Percentiles rank a stretch among this genome's conserved stretches.
Conservation (phyloP, 2,797 vertebrate species). For the Syngnathus rostellatus region DNA sequence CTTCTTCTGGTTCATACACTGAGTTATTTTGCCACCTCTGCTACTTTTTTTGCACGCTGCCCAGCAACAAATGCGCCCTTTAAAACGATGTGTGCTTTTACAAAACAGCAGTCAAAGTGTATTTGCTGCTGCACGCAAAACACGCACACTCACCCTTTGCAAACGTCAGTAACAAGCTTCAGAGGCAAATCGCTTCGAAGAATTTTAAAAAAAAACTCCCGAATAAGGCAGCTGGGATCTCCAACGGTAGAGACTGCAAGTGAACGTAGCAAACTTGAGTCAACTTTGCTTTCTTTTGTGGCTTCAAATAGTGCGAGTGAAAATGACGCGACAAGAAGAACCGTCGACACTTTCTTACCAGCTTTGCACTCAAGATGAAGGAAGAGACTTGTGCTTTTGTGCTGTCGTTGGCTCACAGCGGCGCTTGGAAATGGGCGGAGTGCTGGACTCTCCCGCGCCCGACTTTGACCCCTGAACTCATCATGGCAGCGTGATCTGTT, state of each 20-base stretch:
- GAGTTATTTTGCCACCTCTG: not conserved
- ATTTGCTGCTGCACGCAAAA: not conserved
- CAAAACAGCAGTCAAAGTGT: not conserved
- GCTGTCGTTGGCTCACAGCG: not conserved
- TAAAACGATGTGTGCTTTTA: not conserved
- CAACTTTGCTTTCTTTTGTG: not conserved
- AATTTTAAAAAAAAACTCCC: too few species aligned
- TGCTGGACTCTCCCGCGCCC: not conserved
- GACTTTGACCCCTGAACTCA: slow-evolving; percentile 1
- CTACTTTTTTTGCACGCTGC: slow-evolving; percentile 1
- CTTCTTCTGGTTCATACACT: not conserved
- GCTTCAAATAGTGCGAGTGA: too few species aligned
- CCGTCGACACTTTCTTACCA: not conserved
- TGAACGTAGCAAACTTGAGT: not conserved
- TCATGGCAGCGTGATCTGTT: not conserved
- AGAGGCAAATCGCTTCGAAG: not conserved
- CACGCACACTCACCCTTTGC: not conserved
- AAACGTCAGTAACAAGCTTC: not conserved
- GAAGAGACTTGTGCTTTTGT: not conserved
- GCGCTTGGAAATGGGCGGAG: not conserved
- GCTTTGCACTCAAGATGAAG: not conserved
- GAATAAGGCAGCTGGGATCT: too few species aligned
- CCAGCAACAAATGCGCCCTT: not conserved
- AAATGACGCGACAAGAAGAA: not conserved
- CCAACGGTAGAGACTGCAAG: not conserved